Evolutionary conservation across 2,888 invertebrate genomes (phyloP).

Genomic region (Synergus laeviventris): DNA sequence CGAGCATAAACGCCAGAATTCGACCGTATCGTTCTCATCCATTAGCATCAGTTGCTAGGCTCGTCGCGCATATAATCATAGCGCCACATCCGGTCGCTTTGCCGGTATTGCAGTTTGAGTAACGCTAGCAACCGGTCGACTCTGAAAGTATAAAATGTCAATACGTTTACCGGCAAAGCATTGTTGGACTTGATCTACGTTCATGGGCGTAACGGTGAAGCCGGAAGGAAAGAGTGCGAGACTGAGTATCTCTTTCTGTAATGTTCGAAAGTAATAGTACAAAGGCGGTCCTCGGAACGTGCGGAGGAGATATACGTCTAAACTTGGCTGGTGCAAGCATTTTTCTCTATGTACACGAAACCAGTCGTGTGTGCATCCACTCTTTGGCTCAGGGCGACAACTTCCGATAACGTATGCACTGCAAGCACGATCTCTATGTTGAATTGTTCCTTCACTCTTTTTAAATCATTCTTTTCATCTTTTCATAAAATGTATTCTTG

Average conservation of each 20-base stretch:
- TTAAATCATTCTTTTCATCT: background rate
- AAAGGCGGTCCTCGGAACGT: slow-evolving; percentile 49
- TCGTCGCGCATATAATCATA: slow-evolving; percentile 58
- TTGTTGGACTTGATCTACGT: slow-evolving; percentile 69
- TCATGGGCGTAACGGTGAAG: slow-evolving; percentile 58
- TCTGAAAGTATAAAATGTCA: slow-evolving; percentile 66
- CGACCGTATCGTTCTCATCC: slow-evolving; percentile 59
- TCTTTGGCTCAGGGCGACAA: slow-evolving; percentile 59
- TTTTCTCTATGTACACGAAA: slow-evolving; percentile 14
- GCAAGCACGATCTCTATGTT: slow-evolving; percentile 55
- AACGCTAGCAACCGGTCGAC: slow-evolving; percentile 59
- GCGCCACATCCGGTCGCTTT: slow-evolving; percentile 59
- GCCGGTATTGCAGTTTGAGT: slow-evolving; percentile 67
- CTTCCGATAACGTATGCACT: slow-evolving; percentile 60
- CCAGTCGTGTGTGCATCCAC: slow-evolving; percentile 17
- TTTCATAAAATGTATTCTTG: background rate
- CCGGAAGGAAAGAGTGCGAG: slow-evolving; percentile 45
- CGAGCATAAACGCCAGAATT: slow-evolving; percentile 55
- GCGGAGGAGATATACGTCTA: slow-evolving; percentile 20
- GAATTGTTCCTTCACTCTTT: slow-evolving; percentile 54
- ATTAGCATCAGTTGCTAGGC: slow-evolving; percentile 62
- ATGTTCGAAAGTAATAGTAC: slow-evolving; percentile 58
- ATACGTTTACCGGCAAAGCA: slow-evolving; percentile 68
- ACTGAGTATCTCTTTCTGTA: slow-evolving; percentile 56
- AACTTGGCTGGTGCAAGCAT: slow-evolving; percentile 31